Conservation (phyloP, 2,113 vertebrate species). For the Hucho hucho region DNA sequence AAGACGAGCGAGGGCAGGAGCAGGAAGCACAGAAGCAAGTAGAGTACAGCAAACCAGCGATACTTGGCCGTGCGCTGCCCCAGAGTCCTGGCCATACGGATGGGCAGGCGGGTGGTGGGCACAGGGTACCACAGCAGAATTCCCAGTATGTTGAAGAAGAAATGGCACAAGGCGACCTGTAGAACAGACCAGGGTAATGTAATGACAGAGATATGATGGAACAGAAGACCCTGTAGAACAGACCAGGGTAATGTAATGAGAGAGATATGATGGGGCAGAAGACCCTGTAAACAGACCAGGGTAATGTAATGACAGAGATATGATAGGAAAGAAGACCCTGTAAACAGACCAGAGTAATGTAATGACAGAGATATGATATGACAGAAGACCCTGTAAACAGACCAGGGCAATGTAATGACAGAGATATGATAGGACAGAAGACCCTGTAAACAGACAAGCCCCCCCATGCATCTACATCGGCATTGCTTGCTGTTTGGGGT, state of each 20-base stretch:
- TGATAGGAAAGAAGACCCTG: no score
- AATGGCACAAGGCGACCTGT: slow-evolving; percentile 87
- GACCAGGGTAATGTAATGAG: no score
- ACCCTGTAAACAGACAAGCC: not conserved
- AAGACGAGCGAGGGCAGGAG: slow-evolving; percentile 76
- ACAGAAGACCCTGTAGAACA: not conserved
- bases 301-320: no score
- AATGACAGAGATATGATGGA: not conserved
- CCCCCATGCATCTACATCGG: no score
- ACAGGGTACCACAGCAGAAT: slow-evolving; percentile 87
- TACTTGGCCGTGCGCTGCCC: slow-evolving; percentile 82
- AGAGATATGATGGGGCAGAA: no score
- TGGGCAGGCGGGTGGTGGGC: slow-evolving; percentile 81
- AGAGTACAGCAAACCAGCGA: slow-evolving; percentile 85
- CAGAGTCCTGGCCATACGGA: slow-evolving; percentile 81
- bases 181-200: not conserved
- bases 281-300: no score
- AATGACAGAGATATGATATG: no score
- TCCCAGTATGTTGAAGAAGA: slow-evolving; percentile 88
- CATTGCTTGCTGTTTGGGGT: no score
- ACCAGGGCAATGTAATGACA: no score
- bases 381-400: not conserved
- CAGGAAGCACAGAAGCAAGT: slow-evolving; percentile 66
- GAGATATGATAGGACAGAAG: no score
- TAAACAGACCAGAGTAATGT: no score